A percentile compares a stretch with the other conserved stretches of the same genome.
Conservation (phyloP, 1,140 invertebrate genomes). For the Dreissena rostriformis region DNA sequence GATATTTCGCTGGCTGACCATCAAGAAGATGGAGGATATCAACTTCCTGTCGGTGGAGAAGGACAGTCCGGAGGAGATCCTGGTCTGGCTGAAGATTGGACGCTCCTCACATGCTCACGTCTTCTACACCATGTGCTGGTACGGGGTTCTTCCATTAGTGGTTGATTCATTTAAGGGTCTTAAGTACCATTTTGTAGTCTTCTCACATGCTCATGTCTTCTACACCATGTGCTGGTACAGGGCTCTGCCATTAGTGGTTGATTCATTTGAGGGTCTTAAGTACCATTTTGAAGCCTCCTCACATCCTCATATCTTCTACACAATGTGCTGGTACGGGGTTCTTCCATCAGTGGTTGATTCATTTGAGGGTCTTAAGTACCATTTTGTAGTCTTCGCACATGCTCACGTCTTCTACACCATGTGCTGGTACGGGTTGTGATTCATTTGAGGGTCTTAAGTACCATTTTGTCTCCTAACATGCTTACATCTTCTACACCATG, state of each 20-base stretch:
- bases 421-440: constrained; percentile 77
- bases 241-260: background rate
- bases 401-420: constrained; percentile 67
- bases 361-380: too few relatives aligned
- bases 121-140: constrained; percentile 80
- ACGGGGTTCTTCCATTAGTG: constrained; percentile 22
- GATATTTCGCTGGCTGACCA: constrained; percentile 80
- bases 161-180: too few relatives aligned
- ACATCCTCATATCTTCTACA: constrained; percentile 57
- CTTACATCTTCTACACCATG: background rate
- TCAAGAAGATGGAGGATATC: constrained; percentile 77
- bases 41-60: constrained; percentile 74
- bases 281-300: background rate
- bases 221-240: constrained; percentile 79
- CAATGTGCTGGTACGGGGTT: constrained; percentile 76
- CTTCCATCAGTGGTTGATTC: too few relatives aligned
- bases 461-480: background rate
- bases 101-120: constrained; percentile 78
- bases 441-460: too few relatives aligned
- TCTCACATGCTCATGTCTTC: background rate
- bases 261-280: too few relatives aligned
- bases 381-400: background rate
- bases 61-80: constrained; percentile 78
- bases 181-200: background rate
- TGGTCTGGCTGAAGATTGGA: constrained; percentile 78